Conservation (phyloP, 2,113 vertebrate species). For the Orycteropus afer region DNA sequence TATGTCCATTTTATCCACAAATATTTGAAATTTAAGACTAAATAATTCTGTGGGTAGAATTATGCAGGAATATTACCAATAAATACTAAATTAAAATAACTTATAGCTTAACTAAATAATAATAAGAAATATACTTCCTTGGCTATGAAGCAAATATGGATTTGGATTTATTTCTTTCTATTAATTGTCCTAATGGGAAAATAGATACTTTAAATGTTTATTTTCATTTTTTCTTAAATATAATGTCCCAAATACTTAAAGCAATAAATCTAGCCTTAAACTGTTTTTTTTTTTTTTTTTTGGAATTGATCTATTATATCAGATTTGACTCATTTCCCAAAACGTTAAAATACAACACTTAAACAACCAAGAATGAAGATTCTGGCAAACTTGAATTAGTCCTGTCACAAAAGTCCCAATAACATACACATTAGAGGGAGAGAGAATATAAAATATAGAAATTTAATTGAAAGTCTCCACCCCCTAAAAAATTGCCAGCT, state of each 20-base stretch:
- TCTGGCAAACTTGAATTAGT: neutral
- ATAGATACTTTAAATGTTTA: neutral
- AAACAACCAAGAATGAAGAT: neutral
- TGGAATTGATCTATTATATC: neutral
- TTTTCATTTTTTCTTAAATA: neutral
- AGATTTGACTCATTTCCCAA: neutral
- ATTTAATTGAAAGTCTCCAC: neutral
- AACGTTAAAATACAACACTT: neutral
- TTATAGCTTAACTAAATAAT: neutral
- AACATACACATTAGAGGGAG: neutral
- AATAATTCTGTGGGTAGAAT: neutral
- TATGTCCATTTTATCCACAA: neutral
- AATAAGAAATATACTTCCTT: neutral
- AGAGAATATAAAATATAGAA: neutral
- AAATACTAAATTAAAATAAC: neutral
- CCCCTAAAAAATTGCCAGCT: neutral
- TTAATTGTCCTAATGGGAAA: neutral
- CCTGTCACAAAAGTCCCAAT: neutral
- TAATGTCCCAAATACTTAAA: neutral
- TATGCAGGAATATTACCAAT: neutral
- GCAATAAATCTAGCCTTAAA: neutral
- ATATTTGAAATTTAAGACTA: slow-evolving; percentile 41
- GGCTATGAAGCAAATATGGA: neutral
- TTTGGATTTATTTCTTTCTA: neutral
- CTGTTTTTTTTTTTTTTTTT: neutral